Evolutionary conservation across 1,140 invertebrate genomes (phyloP).

Genomic region (Cyrtorhinus lividipennis): DNA sequence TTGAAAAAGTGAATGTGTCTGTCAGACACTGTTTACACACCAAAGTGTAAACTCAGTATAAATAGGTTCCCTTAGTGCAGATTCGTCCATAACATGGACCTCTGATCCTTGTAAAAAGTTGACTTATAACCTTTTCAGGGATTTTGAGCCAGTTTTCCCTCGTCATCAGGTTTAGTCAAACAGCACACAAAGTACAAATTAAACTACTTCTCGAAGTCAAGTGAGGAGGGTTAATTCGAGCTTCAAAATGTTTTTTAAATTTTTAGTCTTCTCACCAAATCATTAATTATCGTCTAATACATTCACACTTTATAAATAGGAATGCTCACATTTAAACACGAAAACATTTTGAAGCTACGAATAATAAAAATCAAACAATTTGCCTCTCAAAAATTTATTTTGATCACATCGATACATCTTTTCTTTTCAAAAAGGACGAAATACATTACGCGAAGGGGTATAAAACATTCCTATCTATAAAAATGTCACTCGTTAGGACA

Average conservation of each 20-base stretch:
- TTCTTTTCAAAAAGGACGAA: too few relatives aligned
- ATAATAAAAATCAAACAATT: conserved; percentile 5
- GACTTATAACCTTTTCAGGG: too few relatives aligned
- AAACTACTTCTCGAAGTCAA: not conserved
- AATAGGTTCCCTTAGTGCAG: too few relatives aligned
- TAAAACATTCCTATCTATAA: conserved; percentile 23
- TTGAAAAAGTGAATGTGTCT: too few relatives aligned
- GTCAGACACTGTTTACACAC: too few relatives aligned
- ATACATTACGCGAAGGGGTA: conserved; percentile 1
- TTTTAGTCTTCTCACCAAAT: conserved; percentile 9
- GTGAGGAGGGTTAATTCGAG: conserved; percentile 14
- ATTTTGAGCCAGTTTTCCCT: too few relatives aligned
- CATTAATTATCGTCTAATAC: conserved; percentile 1
- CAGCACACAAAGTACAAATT: too few relatives aligned
- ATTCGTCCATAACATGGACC: too few relatives aligned
- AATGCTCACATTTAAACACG: conserved; percentile 12
- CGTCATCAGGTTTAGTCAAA: too few relatives aligned
- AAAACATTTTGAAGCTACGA: conserved; percentile 21
- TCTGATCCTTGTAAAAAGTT: too few relatives aligned
- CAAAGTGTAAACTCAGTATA: too few relatives aligned
- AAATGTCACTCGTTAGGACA: conserved; percentile 14
- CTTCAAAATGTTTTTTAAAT: conserved; percentile 22
- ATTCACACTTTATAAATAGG: conserved; percentile 20
- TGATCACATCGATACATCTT: too few relatives aligned
- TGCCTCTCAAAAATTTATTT: not conserved